These are phyloP conservation scores for Syrrhaptes paradoxus DNA, from an alignment of 2,113 vertebrate species.

Conservation along the genomic window DNA sequence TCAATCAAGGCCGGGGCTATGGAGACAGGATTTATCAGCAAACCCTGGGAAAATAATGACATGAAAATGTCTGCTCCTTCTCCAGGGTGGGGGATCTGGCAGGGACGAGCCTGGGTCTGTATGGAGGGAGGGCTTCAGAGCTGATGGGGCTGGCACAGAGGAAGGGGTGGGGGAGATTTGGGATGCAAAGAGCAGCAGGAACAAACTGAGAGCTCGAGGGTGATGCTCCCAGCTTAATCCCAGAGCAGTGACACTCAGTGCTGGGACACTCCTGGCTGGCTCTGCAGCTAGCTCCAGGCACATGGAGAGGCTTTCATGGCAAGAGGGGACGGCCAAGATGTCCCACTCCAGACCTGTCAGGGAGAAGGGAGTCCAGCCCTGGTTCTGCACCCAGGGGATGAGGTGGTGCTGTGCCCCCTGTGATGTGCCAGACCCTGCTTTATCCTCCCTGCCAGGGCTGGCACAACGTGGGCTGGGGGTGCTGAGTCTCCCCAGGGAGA, in stretches of 20 bases:
- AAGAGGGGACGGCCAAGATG: neutral
- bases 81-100: neutral
- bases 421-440: neutral
- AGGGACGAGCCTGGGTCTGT: neutral
- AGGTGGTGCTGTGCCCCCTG: rapidly evolving
- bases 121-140: neutral
- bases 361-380: neutral
- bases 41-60: slow-evolving; percentile 12
- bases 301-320: rapidly evolving
- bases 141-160: neutral
- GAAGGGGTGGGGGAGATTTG: rapidly evolving
- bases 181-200: neutral
- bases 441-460: neutral
- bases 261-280: neutral
- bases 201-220: neutral
- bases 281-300: rapidly evolving
- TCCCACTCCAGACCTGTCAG: neutral
- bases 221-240: neutral
- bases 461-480: rapidly evolving
- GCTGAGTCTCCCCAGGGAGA: rapidly evolving
- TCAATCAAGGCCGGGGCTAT: neutral
- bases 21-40: slow-evolving; percentile 53
- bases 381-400: no score
- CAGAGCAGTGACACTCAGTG: rapidly evolving
- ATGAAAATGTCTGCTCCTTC: rapidly evolving